Conservation (phyloP, 2,888 invertebrate genomes). For the Pardosa pseudoannulata region DNA sequence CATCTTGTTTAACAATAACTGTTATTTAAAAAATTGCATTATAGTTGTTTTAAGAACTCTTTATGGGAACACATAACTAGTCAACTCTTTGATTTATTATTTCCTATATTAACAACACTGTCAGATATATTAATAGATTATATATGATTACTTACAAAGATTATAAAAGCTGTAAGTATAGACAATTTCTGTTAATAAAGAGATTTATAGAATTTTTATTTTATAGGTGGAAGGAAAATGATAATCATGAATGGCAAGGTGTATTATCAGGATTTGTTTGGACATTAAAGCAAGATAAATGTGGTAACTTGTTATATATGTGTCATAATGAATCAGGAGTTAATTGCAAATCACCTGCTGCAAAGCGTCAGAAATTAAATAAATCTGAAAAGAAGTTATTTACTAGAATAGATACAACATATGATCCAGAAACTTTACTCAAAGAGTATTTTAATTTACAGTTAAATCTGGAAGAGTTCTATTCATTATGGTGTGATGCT, state of each 20-base stretch:
- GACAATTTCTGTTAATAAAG: too few relatives aligned
- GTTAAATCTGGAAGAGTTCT: constrained; percentile 84
- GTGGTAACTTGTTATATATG: constrained; percentile 53
- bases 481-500: constrained; percentile 84
- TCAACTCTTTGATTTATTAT: too few relatives aligned
- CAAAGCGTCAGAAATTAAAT: neutral
- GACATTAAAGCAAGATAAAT: constrained; percentile 61
- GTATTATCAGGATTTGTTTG: constrained; percentile 44
- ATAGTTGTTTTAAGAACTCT: too few relatives aligned
- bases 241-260: constrained; percentile 50
- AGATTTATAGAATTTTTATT: constrained; percentile 20
- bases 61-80: too few relatives aligned
- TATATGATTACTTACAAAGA: too few relatives aligned
- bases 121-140: too few relatives aligned
- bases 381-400: neutral
- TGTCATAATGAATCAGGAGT: neutral
- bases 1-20: too few relatives aligned
- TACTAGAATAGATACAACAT: neutral
- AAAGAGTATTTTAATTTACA: constrained; percentile 87
- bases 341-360: neutral
- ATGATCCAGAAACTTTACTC: constrained; percentile 79
- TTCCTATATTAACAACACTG: too few relatives aligned
- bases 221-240: constrained; percentile 81
- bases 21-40: too few relatives aligned
- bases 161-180: too few relatives aligned